phyloP scores from a whole-genome alignment of 2,113 vertebrate species.

The Aphelocoma coerulescens region DNA sequence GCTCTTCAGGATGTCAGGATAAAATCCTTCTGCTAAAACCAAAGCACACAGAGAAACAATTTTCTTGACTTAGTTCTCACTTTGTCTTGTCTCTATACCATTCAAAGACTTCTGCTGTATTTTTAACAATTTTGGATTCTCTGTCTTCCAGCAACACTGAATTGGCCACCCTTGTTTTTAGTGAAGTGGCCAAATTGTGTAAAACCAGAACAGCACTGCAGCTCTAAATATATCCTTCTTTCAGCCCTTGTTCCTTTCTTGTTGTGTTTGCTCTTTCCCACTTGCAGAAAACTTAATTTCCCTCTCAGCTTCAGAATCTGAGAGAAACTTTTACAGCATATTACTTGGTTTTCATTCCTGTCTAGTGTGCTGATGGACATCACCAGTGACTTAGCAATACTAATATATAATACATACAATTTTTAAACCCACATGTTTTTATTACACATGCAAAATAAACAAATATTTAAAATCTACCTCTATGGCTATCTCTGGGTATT shows the following conservation, averaged over 20 bases:
- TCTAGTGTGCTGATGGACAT: neutral
- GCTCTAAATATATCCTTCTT: neutral
- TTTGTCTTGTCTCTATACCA: neutral
- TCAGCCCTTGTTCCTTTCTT: neutral
- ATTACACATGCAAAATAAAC: neutral
- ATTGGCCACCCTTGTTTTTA: neutral
- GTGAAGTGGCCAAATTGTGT: neutral
- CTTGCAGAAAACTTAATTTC: neutral
- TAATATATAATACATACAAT: neutral
- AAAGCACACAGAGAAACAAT: neutral
- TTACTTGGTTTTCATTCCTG: neutral
- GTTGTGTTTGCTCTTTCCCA: neutral
- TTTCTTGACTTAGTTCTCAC: neutral
- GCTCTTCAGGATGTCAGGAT: neutral
- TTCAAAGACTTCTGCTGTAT: neutral
- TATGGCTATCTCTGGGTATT: neutral
- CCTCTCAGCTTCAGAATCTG: neutral
- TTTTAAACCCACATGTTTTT: neutral
- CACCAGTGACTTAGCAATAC: neutral
- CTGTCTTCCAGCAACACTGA: neutral
- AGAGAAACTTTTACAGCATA: neutral
- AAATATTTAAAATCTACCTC: neutral
- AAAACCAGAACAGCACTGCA: neutral
- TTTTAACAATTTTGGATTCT: neutral
- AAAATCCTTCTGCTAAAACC: neutral